phyloP scores from a whole-genome alignment of 2,113 vertebrate genomes.

The Prinia subflava region DNA sequence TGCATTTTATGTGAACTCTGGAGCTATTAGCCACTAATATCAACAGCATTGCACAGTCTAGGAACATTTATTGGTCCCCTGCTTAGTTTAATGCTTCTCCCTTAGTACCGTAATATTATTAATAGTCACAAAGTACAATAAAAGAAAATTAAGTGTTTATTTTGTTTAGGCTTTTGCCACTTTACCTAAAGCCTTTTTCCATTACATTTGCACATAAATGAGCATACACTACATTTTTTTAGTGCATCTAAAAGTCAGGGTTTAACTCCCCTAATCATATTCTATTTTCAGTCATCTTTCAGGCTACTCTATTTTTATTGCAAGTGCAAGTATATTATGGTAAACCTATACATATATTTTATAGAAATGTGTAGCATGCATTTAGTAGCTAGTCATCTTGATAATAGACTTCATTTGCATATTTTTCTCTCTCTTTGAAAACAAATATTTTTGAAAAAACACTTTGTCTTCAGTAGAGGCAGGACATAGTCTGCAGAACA shows the following conservation, averaged over 20 bases:
- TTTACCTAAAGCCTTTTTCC: constrained; percentile 76
- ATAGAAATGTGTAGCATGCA: constrained; percentile 8
- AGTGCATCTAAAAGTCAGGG: constrained; percentile 63
- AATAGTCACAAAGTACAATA: constrained; percentile 76
- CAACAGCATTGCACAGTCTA: constrained; percentile 73
- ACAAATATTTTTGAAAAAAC: background rate
- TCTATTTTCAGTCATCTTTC: constrained; percentile 68
- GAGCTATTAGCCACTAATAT: constrained; percentile 76
- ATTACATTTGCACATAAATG: constrained; percentile 83
- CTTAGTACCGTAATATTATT: constrained; percentile 73
- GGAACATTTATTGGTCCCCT: constrained; percentile 74
- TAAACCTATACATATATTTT: constrained; percentile 25
- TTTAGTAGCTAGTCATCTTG: background rate
- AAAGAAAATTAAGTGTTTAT: constrained; percentile 80
- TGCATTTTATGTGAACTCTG: constrained; percentile 76
- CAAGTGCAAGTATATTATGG: constrained; percentile 23
- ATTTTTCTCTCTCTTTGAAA: background rate
- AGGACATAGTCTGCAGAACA: background rate
- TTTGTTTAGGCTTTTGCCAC: constrained; percentile 74
- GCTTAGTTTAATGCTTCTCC: constrained; percentile 77
- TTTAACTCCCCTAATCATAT: constrained; percentile 70
- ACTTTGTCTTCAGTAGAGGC: background rate
- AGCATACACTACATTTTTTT: constrained; percentile 70
- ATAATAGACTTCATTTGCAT: background rate
- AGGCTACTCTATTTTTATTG: constrained; percentile 30